Conservation (phyloP, 2,797 vertebrate species). For the Pampus argenteus region DNA sequence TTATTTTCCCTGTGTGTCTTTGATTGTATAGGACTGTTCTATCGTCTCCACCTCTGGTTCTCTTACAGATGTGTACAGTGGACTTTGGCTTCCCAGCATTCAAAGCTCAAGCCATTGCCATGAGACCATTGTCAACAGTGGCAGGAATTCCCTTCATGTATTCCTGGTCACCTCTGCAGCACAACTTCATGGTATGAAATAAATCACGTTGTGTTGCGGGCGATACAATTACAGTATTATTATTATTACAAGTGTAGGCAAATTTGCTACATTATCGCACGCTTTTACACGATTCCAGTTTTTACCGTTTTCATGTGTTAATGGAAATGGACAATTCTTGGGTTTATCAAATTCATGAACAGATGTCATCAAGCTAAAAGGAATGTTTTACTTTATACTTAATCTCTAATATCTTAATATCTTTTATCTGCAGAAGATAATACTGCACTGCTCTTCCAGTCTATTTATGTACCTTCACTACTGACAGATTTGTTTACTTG, state of each 20-base stretch:
- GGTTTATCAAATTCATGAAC: not conserved
- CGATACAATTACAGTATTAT: conserved; percentile 2
- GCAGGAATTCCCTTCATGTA: conserved; percentile 98
- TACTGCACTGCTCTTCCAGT: not conserved
- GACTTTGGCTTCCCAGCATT: conserved; percentile 94
- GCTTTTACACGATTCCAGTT: not conserved
- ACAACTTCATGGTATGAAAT: conserved; percentile 96
- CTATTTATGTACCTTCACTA: not conserved
- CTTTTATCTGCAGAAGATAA: not conserved
- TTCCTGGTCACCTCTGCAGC: conserved; percentile 98
- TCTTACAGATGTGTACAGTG: conserved; percentile 89
- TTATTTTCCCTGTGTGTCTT: conserved; percentile 23
- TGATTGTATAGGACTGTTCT: conserved; percentile 3
- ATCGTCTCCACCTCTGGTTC: conserved; percentile 42
- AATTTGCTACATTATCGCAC: not conserved
- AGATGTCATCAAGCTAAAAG: not conserved
- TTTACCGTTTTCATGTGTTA: not conserved
- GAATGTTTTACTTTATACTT: too few species aligned
- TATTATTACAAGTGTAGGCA: conserved; percentile 1
- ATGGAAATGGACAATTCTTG: not conserved
- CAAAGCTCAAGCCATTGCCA: conserved; percentile 90
- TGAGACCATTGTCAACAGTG: conserved; percentile 94
- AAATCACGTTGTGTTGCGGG: not conserved
- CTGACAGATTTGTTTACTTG: too few species aligned
- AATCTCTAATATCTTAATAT: too few species aligned